Base-by-base conservation (phyloP, 2,888 invertebrate genomes). In the Drosophila borealis region DNA sequence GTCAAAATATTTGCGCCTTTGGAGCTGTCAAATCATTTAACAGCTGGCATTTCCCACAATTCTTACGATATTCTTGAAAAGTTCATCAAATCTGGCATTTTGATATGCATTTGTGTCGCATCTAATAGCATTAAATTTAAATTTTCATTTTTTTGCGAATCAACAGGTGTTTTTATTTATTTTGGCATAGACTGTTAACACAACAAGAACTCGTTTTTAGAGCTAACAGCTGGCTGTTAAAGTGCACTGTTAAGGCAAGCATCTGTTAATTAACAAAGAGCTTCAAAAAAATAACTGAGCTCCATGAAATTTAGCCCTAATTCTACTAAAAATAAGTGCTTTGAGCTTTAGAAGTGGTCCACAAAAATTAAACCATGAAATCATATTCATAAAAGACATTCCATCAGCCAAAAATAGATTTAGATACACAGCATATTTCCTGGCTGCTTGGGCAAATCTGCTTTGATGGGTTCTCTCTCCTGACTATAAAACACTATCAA, bases 401-500 rank as follows among this genome's bases (percentile, higher is more conserved):
- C 53, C 53, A 53, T 42, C 54, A 29, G 34, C 42, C 42, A 29
- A 11, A 33, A 29, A 45, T 6, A 34, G 46, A 63, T 63, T 63
- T 62, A 49, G n/a, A 62, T 49, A 36, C 41, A 34, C 33, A n/a
- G 5, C 36, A 44, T 37, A 37, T 51, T 51, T 49, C 11, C 51
- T 1, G 17, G 19, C 2, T 21, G 19, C n/a, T 19, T 13, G 13
- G 19, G 17, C 13, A 37, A 60, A 36, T 63, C 25, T 17, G 13
- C 41, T 62, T 63, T 36, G 34, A 48, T 62, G 62, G 13, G 1
- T 17, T 5, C 29, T 3, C 29, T 14, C 9, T n/a, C 17, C n/a
- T 11, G 49, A 25, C 9, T 37, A 36, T 21, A 44, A 21, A 49
- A 21, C 14, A 53, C 76, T 71, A 88, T 84, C 83, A 88, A 88